These are phyloP conservation scores for Seladonia tumulorum DNA, from an alignment of 2,888 invertebrate genomes.

Conservation along the genomic window DNA sequence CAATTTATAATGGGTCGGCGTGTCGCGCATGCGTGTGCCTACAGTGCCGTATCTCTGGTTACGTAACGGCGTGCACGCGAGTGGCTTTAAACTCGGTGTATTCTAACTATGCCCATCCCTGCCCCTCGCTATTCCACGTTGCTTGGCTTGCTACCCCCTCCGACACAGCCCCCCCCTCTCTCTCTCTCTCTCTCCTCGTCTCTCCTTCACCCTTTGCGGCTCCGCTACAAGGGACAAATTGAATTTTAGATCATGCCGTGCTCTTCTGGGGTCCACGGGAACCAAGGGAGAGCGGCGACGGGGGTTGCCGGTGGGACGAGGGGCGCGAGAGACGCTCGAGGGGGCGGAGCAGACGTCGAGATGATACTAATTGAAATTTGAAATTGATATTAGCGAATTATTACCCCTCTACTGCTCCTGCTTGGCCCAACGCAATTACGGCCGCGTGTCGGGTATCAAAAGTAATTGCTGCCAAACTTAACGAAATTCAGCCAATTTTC, in stretches of 20 bases:
- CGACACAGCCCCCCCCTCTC: conserved; percentile 11
- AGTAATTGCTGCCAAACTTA: conserved; percentile 84
- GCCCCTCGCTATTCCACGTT: conserved; percentile 25
- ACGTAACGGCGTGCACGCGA: conserved; percentile 69
- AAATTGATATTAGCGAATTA: conserved; percentile 85
- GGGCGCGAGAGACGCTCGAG: conserved; percentile 55
- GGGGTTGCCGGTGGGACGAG: conserved; percentile 48
- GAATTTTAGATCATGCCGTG: conserved; percentile 84
- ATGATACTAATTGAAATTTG: conserved; percentile 85
- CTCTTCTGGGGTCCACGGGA: conserved; percentile 78
- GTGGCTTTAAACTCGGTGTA: conserved; percentile 67
- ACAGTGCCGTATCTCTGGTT: conserved; percentile 64
- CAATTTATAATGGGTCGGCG: conserved; percentile 81
- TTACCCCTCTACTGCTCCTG: conserved; percentile 78
- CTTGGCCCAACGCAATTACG: conserved; percentile 79
- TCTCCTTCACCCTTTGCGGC: conserved; percentile 69
- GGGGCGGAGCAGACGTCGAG: conserved; percentile 77
- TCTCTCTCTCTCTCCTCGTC: conserved; percentile 41
- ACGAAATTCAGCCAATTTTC: conserved; percentile 79
- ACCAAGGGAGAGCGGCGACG: conserved; percentile 43
- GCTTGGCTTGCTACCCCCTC: conserved; percentile 14
- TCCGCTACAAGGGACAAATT: conserved; percentile 83
- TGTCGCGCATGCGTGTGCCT: conserved; percentile 74
- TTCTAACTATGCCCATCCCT: conserved; percentile 48
- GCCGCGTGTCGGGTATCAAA: conserved; percentile 83